Base-by-base conservation (phyloP, 2,113 vertebrate genomes). In the Craseonycteris thonglongyai region DNA sequence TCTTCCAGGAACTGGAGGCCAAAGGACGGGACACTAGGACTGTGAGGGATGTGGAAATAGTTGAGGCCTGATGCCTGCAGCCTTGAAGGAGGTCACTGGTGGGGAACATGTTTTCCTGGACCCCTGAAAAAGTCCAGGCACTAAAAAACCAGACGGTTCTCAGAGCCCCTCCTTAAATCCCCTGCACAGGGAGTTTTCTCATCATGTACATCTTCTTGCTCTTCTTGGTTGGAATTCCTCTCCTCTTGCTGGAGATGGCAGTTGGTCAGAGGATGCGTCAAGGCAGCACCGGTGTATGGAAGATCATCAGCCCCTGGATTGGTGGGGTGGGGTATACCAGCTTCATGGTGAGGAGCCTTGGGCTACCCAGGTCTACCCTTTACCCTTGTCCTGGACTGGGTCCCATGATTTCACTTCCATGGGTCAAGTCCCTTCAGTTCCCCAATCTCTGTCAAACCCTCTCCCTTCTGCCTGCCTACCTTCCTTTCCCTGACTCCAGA, bases 211-310 rank as follows among this genome's bases (percentile, higher is more conserved):
- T 47, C 45, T 2, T 81, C 24, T 30, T 88, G 85, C 45, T 92
- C 49, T 61, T 98, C 42, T 1, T 98, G 9, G 95, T 99, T 0
- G 99, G 99, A 2, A 98, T 99, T 45, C 99, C 99, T 0, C 85
- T 99, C 58, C 99, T 99, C 82, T 99, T 99, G 96, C 92, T 99
- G 98, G 99, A 99, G 97, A 96, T 99, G 97, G 99, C 98, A 0
- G 98, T 98, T 0, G 98, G 99, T 10, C 99, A 99, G 96, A 98
- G 98, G 74, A 98, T 99, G 89, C 96, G 98, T 3, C 98, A 99
- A 97, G 99, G 99, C 91, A 99, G 98, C 98, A 98, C 99, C 0
- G 98, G 98, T 0, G 98, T 99, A n/a, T 99, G 99, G 99, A 99
- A 97, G 92, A 95, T 95, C 97, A 98, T 99, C 90, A 99, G 98